A percentile compares a stretch with the other conserved stretches of the same genome.
These are phyloP conservation scores for Pherbina coryleti DNA, from an alignment of 2,888 invertebrate species.

Conservation along the genomic window DNA sequence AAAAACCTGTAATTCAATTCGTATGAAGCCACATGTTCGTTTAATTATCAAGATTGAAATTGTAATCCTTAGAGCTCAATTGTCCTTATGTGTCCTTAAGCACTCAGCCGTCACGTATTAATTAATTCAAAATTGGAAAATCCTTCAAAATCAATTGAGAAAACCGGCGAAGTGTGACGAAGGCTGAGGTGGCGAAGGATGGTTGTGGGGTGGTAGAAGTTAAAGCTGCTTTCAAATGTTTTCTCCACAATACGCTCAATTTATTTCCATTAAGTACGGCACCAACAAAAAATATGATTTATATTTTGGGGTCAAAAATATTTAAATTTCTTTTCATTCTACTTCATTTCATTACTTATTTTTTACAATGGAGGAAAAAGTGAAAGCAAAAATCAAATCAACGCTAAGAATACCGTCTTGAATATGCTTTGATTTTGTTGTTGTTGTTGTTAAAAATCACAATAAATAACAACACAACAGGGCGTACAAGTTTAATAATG, in stretches of 20 bases:
- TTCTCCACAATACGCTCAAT: constrained; percentile 22
- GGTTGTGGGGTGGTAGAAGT: background rate
- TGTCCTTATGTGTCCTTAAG: constrained; percentile 18
- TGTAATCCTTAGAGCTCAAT: constrained; percentile 37
- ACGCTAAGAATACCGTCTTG: constrained; percentile 25
- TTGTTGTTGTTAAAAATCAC: constrained; percentile 1
- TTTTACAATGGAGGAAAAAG: constrained; percentile 9
- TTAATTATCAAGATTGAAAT: constrained; percentile 38
- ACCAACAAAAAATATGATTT: background rate
- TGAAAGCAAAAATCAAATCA: constrained; percentile 38
- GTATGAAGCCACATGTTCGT: constrained; percentile 7
- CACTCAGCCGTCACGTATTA: constrained; percentile 39
- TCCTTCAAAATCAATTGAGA: constrained; percentile 12
- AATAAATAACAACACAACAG: constrained; percentile 17
- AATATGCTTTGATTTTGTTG: background rate
- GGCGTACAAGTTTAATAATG: background rate
- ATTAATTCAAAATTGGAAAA: constrained; percentile 41
- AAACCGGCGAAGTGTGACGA: background rate
- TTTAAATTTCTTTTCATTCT: constrained; percentile 33
- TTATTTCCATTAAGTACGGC: constrained; percentile 1
- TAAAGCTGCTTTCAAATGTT: constrained; percentile 18
- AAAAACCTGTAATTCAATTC: background rate
- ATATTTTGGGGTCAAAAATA: constrained; percentile 1
- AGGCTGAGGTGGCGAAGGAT: background rate
- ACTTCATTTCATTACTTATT: constrained; percentile 34